phyloP scores from a whole-genome alignment of 2,797 vertebrate species.

The Champsocephalus gunnari region DNA sequence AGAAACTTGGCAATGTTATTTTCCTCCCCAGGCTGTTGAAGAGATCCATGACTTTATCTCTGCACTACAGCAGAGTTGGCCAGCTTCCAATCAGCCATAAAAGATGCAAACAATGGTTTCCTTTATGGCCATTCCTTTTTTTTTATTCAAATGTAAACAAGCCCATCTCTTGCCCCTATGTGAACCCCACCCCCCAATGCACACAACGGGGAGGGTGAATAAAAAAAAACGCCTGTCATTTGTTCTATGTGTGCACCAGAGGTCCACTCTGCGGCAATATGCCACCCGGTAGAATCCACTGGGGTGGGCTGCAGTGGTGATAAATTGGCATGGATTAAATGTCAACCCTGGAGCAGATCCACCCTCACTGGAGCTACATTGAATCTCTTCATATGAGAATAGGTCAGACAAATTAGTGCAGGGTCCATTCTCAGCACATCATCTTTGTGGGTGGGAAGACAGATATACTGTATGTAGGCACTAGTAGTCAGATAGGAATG shows the following conservation, averaged over 20 bases:
- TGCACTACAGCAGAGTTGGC: conserved; percentile 59
- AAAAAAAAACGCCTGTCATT: conserved; percentile 53
- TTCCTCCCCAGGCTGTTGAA: conserved; percentile 59
- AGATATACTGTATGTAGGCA: conserved; percentile 9
- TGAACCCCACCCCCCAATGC: not conserved
- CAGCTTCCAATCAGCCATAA: conserved; percentile 52
- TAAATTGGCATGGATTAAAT: conserved; percentile 82
- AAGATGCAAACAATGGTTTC: conserved; percentile 50
- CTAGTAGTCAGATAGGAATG: conserved; percentile 25
- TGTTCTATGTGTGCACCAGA: conserved; percentile 41
- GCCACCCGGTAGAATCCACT: conserved; percentile 57
- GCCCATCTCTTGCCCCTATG: conserved; percentile 16
- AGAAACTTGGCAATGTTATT: conserved; percentile 60
- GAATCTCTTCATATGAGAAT: conserved; percentile 58
- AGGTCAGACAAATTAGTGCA: conserved; percentile 57
- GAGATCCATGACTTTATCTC: conserved; percentile 66
- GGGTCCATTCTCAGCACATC: conserved; percentile 34
- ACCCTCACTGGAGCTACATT: conserved; percentile 50
- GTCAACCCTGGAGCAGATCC: conserved; percentile 74
- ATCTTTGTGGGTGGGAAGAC: conserved; percentile 43
- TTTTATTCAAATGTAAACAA: conserved; percentile 45
- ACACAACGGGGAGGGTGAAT: conserved; percentile 39
- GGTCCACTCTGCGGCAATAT: conserved; percentile 61
- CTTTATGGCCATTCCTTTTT: conserved; percentile 54
- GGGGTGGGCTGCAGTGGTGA: conserved; percentile 62